Evolutionary conservation across 2,888 invertebrate species (phyloP), one percentile per base, ranked within the genome.

Genomic region (Bombyx huttoni): DNA sequence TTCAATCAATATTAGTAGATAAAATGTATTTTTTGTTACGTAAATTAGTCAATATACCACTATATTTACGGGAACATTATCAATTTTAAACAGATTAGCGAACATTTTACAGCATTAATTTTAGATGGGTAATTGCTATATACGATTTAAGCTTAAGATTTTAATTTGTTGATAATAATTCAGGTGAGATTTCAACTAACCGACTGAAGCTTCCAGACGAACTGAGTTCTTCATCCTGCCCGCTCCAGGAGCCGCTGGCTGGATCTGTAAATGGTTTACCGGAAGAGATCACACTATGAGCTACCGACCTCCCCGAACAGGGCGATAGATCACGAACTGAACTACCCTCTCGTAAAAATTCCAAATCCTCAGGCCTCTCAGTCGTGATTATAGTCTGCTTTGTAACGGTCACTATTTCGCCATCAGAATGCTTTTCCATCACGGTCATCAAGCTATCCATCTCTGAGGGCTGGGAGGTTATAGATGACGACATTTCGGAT

Each of bases 221-320:
- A 62, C 89, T 89, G 53, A 89, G 65, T 61, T 89, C 89, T 58
- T 89, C 89, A 52, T 89, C 89, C 56, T 89, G 89, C 35, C 89
- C 89, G 57, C 89, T 89, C 89, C 89, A 89, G 0, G 89, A 89
- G 12, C 89, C 89, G 68, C 89, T 89, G 34, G 89, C 89, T 56
- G 89, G 89, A 86, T 89, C 89, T 89, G 89, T 86, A 78, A 89
- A 85, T 63, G 81, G 85, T 89, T 89, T 89, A 70, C 89, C 86
- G 58, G 85, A 83, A 56, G 83, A 83, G 53, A 79, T 76, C 58
- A 85, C 73, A 57, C 88, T 87, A 57, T 89, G 89, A 76, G 86
- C 81, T 51, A 85, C 61, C 69, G 89, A 89, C 74, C 77, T 88
- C 72, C 85, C 88, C 0, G 89, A 89, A 64, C 88, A 87, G 65